Percentiles rank a stretch among this genome's conserved stretches.
phyloP scores from a whole-genome alignment of 2,888 invertebrate genomes.

The Smittia sp. region DNA sequence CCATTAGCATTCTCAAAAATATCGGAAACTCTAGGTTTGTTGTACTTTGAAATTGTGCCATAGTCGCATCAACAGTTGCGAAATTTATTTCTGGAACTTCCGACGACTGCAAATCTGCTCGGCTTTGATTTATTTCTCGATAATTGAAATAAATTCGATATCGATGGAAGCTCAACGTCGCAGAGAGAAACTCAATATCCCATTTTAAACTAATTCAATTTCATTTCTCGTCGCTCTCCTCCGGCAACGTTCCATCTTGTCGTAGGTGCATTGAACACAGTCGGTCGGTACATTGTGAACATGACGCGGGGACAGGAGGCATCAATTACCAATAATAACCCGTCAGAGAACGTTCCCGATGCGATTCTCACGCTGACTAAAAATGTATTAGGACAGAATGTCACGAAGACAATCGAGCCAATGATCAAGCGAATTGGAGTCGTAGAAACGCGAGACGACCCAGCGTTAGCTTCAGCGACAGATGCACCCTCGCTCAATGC shows the following conservation, averaged over 20 bases:
- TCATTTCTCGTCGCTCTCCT: neutral
- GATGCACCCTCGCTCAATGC: neutral
- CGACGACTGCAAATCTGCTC: neutral
- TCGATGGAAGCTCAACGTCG: neutral
- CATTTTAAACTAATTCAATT: neutral
- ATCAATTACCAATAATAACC: slow-evolving; percentile 50
- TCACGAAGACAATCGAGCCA: slow-evolving; percentile 77
- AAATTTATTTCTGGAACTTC: neutral
- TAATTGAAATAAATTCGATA: slow-evolving; percentile 38
- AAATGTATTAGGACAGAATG: slow-evolving; percentile 70
- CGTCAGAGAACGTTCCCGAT: slow-evolving; percentile 62
- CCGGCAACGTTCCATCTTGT: slow-evolving; percentile 45
- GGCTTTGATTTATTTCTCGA: slow-evolving; percentile 5
- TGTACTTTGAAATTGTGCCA: neutral
- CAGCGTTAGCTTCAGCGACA: neutral
- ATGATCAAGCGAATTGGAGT: slow-evolving; percentile 57
- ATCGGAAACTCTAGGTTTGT: slow-evolving; percentile 58
- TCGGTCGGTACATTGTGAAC: slow-evolving; percentile 80
- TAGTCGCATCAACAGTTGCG: neutral
- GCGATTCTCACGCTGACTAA: slow-evolving; percentile 78
- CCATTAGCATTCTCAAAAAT: slow-evolving; percentile 62
- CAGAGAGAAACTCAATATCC: neutral
- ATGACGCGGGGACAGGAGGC: slow-evolving; percentile 60
- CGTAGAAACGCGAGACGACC: slow-evolving; percentile 43
- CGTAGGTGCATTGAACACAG: slow-evolving; percentile 77